Conservation (phyloP, 1,140 invertebrate species). For the Ceratitis capitata region DNA sequence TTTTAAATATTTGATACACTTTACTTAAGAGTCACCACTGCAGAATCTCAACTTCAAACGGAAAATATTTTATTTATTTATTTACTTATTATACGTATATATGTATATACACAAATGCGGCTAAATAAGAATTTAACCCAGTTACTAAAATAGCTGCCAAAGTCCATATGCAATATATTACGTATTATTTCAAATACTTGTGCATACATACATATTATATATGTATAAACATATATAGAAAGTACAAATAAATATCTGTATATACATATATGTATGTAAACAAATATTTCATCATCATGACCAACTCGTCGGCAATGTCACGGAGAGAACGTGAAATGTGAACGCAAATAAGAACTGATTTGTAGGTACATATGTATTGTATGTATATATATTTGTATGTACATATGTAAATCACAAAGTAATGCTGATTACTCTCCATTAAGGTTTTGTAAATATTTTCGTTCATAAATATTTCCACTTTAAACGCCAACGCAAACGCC, state of each 20-base stretch:
- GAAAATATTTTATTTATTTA: neutral
- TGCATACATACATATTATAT: neutral
- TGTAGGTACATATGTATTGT: neutral
- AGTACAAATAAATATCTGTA: neutral
- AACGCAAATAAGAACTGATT: neutral
- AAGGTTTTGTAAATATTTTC: constrained; percentile 23
- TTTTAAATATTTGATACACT: no score
- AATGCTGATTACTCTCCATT: constrained; percentile 1
- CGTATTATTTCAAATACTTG: neutral
- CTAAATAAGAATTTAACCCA: neutral
- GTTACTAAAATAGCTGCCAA: neutral
- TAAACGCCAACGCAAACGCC: neutral
- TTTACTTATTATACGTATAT: no score
- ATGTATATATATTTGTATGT: neutral
- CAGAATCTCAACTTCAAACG: neutral
- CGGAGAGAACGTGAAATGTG: neutral
- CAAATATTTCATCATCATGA: constrained; percentile 34
- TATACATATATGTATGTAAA: constrained; percentile 28
- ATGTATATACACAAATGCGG: no score
- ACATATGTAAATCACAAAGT: neutral
- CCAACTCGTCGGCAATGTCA: neutral
- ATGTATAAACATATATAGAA: neutral
- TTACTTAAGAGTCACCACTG: no score
- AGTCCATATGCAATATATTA: neutral
- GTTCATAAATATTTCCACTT: neutral